A percentile compares a stretch with the other conserved stretches of the same genome.
Conservation (phyloP, 2,888 invertebrate genomes). For the Flexamia atlantica region DNA sequence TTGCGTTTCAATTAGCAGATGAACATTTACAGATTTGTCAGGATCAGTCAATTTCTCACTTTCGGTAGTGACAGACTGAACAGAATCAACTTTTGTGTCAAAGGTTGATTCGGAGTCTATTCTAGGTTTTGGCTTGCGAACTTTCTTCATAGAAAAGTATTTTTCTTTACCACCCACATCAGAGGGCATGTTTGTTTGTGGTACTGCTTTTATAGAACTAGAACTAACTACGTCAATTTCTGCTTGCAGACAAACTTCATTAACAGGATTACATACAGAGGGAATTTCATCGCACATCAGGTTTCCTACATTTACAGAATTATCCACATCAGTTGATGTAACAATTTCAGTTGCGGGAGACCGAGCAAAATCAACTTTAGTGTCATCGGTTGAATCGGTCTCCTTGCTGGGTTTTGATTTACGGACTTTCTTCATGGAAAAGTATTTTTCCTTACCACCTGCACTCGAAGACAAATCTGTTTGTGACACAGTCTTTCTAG, state of each 20-base stretch:
- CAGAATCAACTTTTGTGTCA: background rate
- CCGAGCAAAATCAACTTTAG: no score
- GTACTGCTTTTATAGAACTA: background rate
- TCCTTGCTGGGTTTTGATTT: no score
- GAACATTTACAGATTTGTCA: background rate
- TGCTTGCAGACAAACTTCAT: no score
- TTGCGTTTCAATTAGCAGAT: background rate
- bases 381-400: background rate
- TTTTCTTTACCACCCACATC: background rate
- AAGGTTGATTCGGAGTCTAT: background rate
- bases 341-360: no score
- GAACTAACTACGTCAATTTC: conserved; percentile 3
- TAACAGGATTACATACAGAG: no score
- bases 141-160: conserved; percentile 44
- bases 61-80: background rate
- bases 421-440: conserved; percentile 40
- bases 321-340: no score
- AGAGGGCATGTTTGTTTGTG: background rate
- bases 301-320: no score
- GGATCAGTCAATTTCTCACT: background rate
- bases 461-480: background rate
- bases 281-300: no score
- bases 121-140: background rate
- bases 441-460: conserved; percentile 33
- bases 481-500: background rate